These are phyloP conservation scores for Hemaris fuciformis DNA, from an alignment of 2,888 invertebrate species.

Conservation along the genomic window DNA sequence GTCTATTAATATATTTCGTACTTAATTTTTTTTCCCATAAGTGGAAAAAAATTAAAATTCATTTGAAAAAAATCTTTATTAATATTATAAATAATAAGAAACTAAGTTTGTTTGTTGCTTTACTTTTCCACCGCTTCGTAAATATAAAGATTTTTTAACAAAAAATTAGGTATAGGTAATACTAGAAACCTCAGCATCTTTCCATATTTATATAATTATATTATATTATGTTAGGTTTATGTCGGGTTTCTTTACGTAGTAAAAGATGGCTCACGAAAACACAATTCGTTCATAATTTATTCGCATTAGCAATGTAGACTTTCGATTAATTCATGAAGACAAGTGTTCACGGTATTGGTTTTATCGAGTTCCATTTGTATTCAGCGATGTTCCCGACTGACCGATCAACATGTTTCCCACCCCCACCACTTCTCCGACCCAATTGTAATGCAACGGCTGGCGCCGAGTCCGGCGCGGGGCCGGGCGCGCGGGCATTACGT, in stretches of 20 bases:
- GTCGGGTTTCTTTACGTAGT: too few species aligned
- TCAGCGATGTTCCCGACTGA: conserved; percentile 70
- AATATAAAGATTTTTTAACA: too few species aligned
- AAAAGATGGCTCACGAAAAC: too few species aligned
- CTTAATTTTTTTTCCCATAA: not conserved
- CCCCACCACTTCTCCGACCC: conserved; percentile 75
- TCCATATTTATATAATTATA: too few species aligned
- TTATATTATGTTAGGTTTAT: too few species aligned
- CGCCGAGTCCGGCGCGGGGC: conserved; percentile 56
- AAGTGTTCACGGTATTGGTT: conserved; percentile 3
- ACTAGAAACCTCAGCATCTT: too few species aligned
- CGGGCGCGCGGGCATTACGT: conserved; percentile 61
- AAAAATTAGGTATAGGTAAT: too few species aligned
- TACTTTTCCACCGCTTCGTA: too few species aligned
- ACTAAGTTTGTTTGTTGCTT: too few species aligned
- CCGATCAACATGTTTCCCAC: conserved; percentile 77
- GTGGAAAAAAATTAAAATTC: too few species aligned
- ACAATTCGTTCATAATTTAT: not conserved
- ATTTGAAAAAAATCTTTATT: too few species aligned
- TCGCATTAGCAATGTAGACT: not conserved
- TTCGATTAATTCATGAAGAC: not conserved
- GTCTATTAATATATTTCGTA: not conserved
- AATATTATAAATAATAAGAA: too few species aligned
- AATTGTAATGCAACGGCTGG: conserved; percentile 74
- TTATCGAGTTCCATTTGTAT: conserved; percentile 55